phyloP scores from a whole-genome alignment of 2,888 invertebrate genomes.

The Gisinianus flammeolus region DNA sequence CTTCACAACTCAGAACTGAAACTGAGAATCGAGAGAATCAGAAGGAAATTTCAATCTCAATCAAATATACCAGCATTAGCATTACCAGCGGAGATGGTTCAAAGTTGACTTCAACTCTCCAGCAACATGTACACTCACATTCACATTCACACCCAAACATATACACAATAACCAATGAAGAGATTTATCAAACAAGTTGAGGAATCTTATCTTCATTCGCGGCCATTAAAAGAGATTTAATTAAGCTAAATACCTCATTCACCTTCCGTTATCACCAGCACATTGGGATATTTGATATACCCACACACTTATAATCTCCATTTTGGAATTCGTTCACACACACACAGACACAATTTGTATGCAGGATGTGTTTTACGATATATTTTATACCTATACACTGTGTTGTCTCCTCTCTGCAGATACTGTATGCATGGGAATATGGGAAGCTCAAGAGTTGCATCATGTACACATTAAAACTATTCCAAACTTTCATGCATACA shows the following conservation, averaged over 20 bases:
- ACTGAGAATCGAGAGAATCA: neutral
- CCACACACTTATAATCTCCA: neutral
- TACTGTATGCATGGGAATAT: too few relatives aligned
- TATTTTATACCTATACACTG: too few relatives aligned
- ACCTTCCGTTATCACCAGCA: slow-evolving; percentile 27
- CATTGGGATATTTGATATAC: neutral
- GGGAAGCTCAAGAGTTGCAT: too few relatives aligned
- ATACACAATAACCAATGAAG: neutral
- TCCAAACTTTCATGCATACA: too few relatives aligned
- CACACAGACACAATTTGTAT: neutral
- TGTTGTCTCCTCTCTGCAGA: too few relatives aligned
- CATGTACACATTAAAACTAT: too few relatives aligned
- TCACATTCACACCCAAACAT: neutral
- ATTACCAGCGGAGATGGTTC: too few relatives aligned
- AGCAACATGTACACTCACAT: too few relatives aligned
- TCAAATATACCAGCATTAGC: neutral
- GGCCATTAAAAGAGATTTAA: slow-evolving; percentile 33
- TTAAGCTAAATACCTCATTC: slow-evolving; percentile 40
- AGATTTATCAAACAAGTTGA: neutral
- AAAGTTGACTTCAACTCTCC: too few relatives aligned
- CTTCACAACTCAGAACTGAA: neutral
- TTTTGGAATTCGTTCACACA: neutral
- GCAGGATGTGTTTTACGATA: neutral
- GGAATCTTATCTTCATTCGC: slow-evolving; percentile 29
- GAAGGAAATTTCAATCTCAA: neutral